Percentiles rank a stretch among this genome's conserved stretches.
These are phyloP conservation scores for Callimorpha dominula DNA, from an alignment of 2,888 invertebrate species.

Conservation along the genomic window DNA sequence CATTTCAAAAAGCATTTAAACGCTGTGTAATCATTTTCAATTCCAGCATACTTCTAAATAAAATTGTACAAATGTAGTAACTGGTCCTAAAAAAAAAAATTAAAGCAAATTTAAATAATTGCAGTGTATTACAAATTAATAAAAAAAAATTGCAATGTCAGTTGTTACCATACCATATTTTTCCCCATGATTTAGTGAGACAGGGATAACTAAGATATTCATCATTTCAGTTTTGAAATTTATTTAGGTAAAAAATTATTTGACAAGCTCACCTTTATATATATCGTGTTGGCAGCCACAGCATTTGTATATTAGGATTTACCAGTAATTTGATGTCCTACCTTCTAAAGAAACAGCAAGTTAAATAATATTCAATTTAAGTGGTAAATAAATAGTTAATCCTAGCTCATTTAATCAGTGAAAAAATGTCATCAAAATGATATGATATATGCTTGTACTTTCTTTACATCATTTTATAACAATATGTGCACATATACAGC, in stretches of 20 bases:
- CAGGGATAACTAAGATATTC: constrained; percentile 76
- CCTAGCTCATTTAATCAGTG: not conserved
- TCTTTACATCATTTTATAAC: constrained; percentile 3
- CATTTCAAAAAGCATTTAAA: not conserved
- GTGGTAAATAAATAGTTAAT: not conserved
- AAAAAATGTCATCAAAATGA: constrained; percentile 10
- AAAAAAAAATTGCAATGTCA: constrained; percentile 40
- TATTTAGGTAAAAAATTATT: not conserved
- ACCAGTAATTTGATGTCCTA: not conserved
- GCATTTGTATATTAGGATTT: not conserved
- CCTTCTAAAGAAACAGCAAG: not conserved
- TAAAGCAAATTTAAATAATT: too few relatives aligned
- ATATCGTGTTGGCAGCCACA: not conserved
- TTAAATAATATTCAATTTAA: not conserved
- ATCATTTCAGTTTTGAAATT: constrained; percentile 58
- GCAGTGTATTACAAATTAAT: too few relatives aligned
- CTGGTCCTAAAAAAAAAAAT: too few relatives aligned
- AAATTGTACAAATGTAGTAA: too few relatives aligned
- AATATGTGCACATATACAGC: not conserved
- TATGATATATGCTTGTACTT: constrained; percentile 19
- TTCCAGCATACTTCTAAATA: too few relatives aligned
- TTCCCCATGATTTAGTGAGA: constrained; percentile 72
- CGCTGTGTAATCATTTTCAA: too few relatives aligned
- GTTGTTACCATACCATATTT: constrained; percentile 72
- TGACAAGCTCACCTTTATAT: not conserved